A percentile compares a stretch with the other conserved stretches of the same genome.
Conservation (phyloP, 23 tunicate species). For the Clavelina lepadiformis region DNA sequence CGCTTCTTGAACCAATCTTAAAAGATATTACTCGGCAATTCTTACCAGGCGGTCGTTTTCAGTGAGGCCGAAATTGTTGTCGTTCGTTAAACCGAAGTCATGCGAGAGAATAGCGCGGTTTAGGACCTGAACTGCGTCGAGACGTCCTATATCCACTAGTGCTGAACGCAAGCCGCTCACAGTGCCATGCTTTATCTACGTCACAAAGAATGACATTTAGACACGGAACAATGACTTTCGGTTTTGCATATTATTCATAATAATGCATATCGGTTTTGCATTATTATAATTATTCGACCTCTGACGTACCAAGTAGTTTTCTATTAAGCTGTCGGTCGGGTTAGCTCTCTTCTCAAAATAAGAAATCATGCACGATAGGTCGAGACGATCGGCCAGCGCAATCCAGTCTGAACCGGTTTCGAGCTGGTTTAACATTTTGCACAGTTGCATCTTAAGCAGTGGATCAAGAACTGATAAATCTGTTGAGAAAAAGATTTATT, state of each 20-base stretch:
- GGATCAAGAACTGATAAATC: conserved; percentile 29
- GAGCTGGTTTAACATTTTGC: conserved; percentile 32
- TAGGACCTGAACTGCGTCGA: conserved; percentile 45
- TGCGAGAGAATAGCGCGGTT: conserved; percentile 21
- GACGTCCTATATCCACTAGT: conserved; percentile 41
- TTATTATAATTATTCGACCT: no score
- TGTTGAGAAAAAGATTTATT: neutral
- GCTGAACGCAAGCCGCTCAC: conserved; percentile 48
- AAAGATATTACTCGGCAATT: no score
- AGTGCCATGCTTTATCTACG: conserved; percentile 32
- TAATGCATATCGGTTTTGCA: no score
- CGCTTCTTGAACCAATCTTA: no score
- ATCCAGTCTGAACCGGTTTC: conserved; percentile 48
- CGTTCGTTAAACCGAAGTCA: neutral
- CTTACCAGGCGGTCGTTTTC: no score
- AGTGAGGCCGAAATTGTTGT: no score
- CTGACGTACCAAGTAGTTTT: conserved; percentile 49
- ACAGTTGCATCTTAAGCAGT: conserved; percentile 21
- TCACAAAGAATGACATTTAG: neutral
- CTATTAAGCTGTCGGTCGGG: conserved; percentile 50
- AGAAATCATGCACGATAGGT: conserved; percentile 3
- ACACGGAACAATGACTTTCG: no score
- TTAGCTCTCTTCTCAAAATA: conserved; percentile 11
- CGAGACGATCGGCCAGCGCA: conserved; percentile 57
- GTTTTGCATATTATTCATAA: no score